Evolutionary conservation across 2,888 invertebrate genomes (phyloP), one percentile per base, ranked within the genome.

Genomic region (Netelia melanura): DNA sequence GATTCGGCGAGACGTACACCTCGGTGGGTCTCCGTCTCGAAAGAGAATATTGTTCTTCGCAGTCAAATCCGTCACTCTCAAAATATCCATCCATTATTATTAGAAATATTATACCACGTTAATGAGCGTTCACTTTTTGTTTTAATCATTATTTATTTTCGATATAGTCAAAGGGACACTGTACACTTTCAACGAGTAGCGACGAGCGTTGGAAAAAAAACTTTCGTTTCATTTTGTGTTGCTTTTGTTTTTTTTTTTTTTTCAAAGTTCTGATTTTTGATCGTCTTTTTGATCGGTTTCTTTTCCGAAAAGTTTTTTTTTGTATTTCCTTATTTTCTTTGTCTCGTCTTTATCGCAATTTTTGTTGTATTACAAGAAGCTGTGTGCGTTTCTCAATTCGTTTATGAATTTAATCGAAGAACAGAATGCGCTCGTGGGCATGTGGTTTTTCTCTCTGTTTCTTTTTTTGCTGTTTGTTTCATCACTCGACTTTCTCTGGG

Each of bases 321-420:
- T 79, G 30, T 65, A 54, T 11, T 43, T 64, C 23, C 25, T 17
- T 23, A 56, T 80, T 21, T 64, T 30, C 21, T 54, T 23, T 65
- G 25, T 68, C 62, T 76, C 61, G 65, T 68, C 61, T 48, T 67
- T 81, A 9, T 76, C 65, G 77, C 23, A 38, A 70, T 30, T 65
- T 65, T 21, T 74, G 72, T 74, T 72, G 52, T 54, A 76, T 77
- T 84, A 77, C 76, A 81, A 71, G 81, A 84, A 72, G 81, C 77
- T 77, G 71, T 84, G 84, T 84, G 84, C 84, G 84, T 84, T 77
- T 84, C 70, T 77, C 71, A 67, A 81, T 76, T 84, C 67, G 65
- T 76, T 65, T 23, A 76, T 54, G 75, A 81, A 84, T 84, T 68
- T 67, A 71, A 76, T 84, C 84, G 81, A 84, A 84, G 84, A 81